phyloP scores from a whole-genome alignment of 1,140 invertebrate species.

The Latrodectus geometricus region DNA sequence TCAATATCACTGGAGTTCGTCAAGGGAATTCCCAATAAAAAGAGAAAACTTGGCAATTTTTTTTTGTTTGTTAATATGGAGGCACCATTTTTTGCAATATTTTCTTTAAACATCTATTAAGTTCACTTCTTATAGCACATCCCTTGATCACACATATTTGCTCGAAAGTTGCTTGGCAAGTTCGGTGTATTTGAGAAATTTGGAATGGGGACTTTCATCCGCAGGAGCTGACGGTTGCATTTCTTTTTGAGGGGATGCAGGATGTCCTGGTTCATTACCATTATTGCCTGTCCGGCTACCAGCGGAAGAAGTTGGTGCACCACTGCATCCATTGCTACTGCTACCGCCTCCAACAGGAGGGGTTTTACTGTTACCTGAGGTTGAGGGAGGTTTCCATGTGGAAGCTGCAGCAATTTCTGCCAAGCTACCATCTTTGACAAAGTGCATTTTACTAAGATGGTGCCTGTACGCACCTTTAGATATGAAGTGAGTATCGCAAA shows the following conservation, averaged over 20 bases:
- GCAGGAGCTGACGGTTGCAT: constrained; percentile 35
- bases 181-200: constrained; percentile 97
- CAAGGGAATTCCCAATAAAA: constrained; percentile 50
- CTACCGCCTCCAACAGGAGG: constrained; percentile 71
- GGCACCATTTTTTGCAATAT: constrained; percentile 51
- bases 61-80: constrained; percentile 6
- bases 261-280: constrained; percentile 24
- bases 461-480: constrained; percentile 97
- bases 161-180: constrained; percentile 95
- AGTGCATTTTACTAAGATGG: constrained; percentile 96
- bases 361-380: constrained; percentile 49
- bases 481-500: constrained; percentile 95
- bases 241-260: constrained; percentile 46
- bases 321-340: constrained; percentile 67
- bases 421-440: constrained; percentile 90
- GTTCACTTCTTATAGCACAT: constrained; percentile 3
- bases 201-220: constrained; percentile 93
- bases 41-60: constrained; percentile 58
- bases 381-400: constrained; percentile 49
- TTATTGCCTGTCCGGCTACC: constrained; percentile 61
- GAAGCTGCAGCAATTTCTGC: constrained; percentile 72
- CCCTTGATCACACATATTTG: constrained; percentile 76
- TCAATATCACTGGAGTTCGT: constrained; percentile 48
- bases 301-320: constrained; percentile 69
- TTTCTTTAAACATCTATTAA: not conserved